Percentiles rank a stretch among this genome's conserved stretches.
These are phyloP conservation scores for Malacoctenus gilli DNA, from an alignment of 2,797 vertebrate genomes.

Conservation along the genomic window DNA sequence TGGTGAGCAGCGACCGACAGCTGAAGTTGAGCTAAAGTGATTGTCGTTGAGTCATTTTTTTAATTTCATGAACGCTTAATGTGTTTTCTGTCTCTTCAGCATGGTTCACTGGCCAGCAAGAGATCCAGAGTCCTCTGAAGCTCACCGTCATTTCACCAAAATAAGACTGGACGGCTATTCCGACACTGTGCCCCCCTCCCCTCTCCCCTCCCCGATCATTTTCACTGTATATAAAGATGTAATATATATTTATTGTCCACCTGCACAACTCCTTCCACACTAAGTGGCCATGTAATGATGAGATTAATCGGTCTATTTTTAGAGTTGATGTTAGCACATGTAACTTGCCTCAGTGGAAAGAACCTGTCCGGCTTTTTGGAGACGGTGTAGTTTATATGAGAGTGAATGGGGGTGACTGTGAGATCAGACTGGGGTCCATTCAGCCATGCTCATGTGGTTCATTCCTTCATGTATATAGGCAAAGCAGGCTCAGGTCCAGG, in stretches of 20 bases:
- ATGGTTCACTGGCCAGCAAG: constrained; percentile 93
- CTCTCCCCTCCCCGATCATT: no score
- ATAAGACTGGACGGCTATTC: constrained; percentile 34
- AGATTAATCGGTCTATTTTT: constrained; percentile 50
- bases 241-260: constrained; percentile 72
- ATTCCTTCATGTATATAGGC: constrained; percentile 68
- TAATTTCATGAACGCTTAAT: no score
- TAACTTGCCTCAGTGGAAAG: constrained; percentile 39
- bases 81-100: constrained; percentile 71
- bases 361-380: constrained; percentile 33
- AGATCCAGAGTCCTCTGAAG: constrained; percentile 88
- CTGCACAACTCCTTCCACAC: constrained; percentile 39
- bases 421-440: constrained; percentile 38
- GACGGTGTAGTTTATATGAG: constrained; percentile 45
- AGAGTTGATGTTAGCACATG: constrained; percentile 31
- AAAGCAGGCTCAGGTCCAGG: constrained; percentile 63
- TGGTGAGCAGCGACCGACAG: no score
- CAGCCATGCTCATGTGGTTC: constrained; percentile 36
- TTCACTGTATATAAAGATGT: constrained; percentile 76
- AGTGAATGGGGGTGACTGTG: constrained; percentile 51
- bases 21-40: no score
- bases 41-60: no score
- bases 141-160: constrained; percentile 34
- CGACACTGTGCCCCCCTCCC: constrained; percentile 66
- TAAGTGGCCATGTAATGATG: constrained; percentile 52